Evolutionary conservation across 2,113 vertebrate genomes (phyloP), one percentile per base, ranked within the genome.

Genomic region (Xenopus borealis): DNA sequence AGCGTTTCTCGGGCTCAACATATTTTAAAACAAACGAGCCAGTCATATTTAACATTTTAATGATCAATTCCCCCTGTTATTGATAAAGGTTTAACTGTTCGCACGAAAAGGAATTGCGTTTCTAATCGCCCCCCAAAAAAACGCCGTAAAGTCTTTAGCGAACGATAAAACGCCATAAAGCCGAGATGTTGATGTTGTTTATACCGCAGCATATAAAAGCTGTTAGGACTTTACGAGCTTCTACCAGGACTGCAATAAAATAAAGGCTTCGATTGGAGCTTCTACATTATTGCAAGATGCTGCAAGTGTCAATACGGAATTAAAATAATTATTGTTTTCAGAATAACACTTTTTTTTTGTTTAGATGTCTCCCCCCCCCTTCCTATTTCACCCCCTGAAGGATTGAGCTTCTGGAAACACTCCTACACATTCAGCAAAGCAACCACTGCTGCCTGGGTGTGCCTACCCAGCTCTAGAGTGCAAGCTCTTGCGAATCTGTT

Each of bases 61-160:
- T 93, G 86, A 92, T 92, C 88, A 89, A 91, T 92, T 63, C 91
- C 89, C 92, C 89, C 91, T 93, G 91, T 93, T 92, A 92, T 93
- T 93, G 91, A 94, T 93, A 94, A 93, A 94, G 90, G 89, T 89
- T 91, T 88, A 86, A 92, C 89, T 86, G 83, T 87, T 71, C 86
- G 69, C 84, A 82, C 76, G 85, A 27, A 78, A 85, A 85, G 88
- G 86, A 87, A 90, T 86, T 87, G 91, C 86, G 81, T 85, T 79
- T 78, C 83, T 93, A 93, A 93, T 90, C 80, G 83, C 23, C 23
- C 23, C 23, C 86, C 70, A 86, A 91, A 92, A 90, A 55, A 55
- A 88, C 91, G 91, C 90, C 72, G 92, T 94, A 95, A 98, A 96
- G 86, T 90, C 86, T 92, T 94, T 94, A 94, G 95, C 91, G 92